These are phyloP conservation scores for Sanderia malayensis DNA, from an alignment of 30 jellyfish, hydroid and myxozoan genomes.

Conservation along the genomic window DNA sequence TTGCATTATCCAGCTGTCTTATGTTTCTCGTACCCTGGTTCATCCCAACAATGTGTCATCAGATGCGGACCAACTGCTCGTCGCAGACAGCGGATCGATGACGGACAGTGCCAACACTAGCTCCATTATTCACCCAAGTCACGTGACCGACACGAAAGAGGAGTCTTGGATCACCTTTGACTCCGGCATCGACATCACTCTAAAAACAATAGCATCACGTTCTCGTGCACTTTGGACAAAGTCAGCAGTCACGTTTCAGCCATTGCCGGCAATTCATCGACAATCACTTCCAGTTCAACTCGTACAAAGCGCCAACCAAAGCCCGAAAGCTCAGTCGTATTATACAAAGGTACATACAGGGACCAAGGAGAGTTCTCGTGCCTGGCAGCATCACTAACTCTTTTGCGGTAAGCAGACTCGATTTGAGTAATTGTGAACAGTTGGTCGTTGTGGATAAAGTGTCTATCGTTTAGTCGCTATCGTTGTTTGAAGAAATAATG, in stretches of 20 bases:
- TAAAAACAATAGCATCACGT: slow-evolving; percentile 22
- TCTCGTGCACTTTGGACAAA: slow-evolving; percentile 35
- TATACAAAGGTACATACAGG: slow-evolving; percentile 34
- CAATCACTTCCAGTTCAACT: background rate
- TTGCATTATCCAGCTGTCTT: slow-evolving; percentile 46
- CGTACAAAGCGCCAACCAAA: slow-evolving; percentile 5
- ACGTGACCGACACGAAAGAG: no score
- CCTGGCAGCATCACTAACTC: slow-evolving; percentile 50
- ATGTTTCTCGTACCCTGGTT: slow-evolving; percentile 73
- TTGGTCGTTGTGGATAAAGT: slow-evolving; percentile 48
- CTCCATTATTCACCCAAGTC: no score
- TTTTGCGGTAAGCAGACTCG: slow-evolving; percentile 55
- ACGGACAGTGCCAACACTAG: no score
- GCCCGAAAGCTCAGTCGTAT: slow-evolving; percentile 8
- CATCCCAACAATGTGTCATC: no score
- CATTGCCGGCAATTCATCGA: background rate
- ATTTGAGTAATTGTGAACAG: slow-evolving; percentile 29
- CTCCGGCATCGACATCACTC: slow-evolving; percentile 54
- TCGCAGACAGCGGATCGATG: no score
- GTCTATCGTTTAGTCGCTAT: slow-evolving; percentile 39
- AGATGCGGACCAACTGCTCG: no score
- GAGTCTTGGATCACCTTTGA: slow-evolving; percentile 48
- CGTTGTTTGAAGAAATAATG: no score
- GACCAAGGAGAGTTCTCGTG: slow-evolving; percentile 21
- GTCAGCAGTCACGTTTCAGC: no score